Evolutionary conservation across 1,140 invertebrate genomes (phyloP).

Genomic region (Hestina assimilis): DNA sequence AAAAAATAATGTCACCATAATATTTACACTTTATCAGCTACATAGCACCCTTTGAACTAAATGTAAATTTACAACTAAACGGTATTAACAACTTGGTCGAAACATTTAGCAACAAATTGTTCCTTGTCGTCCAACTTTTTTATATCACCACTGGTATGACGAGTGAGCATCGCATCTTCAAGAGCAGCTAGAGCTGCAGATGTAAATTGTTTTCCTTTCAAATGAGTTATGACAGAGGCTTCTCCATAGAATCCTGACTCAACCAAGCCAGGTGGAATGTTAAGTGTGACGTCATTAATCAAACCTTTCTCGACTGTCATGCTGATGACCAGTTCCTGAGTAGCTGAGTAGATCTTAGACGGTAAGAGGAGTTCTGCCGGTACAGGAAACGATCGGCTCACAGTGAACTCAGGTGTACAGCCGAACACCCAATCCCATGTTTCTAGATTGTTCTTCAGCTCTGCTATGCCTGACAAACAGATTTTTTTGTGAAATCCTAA

Average conservation of each 20-base stretch:
- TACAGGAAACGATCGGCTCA: slow-evolving; percentile 76
- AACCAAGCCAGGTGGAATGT: slow-evolving; percentile 69
- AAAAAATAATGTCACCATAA: slow-evolving; percentile 20
- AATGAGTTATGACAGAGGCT: slow-evolving; percentile 72
- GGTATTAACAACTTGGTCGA: slow-evolving; percentile 76
- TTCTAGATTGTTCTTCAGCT: slow-evolving; percentile 82
- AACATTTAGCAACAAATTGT: slow-evolving; percentile 76
- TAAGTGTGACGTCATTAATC: slow-evolving; percentile 71
- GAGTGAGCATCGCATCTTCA: slow-evolving; percentile 70
- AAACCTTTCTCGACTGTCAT: slow-evolving; percentile 74
- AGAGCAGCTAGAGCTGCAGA: slow-evolving; percentile 68
- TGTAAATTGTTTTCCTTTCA: slow-evolving; percentile 75
- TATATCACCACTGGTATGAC: slow-evolving; percentile 49
- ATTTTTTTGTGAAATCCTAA: neutral
- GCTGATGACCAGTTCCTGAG: slow-evolving; percentile 70
- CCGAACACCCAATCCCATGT: slow-evolving; percentile 94
- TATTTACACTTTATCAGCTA: slow-evolving; percentile 28
- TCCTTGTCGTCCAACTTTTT: slow-evolving; percentile 73
- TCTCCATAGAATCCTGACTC: slow-evolving; percentile 75
- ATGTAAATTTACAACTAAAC: slow-evolving; percentile 36
- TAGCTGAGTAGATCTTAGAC: slow-evolving; percentile 56
- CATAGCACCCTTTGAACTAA: slow-evolving; percentile 24
- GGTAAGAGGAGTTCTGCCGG: slow-evolving; percentile 61
- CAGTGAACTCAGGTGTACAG: slow-evolving; percentile 91
- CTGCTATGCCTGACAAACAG: slow-evolving; percentile 80